Percentiles rank a stretch among this genome's conserved stretches.
These are phyloP conservation scores for Antheraea mylitta DNA, from an alignment of 1,140 invertebrate genomes.

Conservation along the genomic window DNA sequence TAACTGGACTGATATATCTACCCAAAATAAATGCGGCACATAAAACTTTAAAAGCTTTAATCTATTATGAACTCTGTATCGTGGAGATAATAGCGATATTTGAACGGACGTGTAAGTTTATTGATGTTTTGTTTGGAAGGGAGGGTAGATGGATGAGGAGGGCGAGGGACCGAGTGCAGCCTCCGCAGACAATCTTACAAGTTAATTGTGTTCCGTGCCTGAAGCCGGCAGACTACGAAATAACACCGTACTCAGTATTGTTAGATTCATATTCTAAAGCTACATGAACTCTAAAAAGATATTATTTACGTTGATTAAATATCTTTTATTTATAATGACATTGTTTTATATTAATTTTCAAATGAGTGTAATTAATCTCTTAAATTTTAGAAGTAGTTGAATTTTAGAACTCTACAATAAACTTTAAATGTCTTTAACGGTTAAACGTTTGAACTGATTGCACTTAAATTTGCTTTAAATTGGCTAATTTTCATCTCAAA, in stretches of 20 bases:
- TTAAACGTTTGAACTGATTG: too few relatives aligned
- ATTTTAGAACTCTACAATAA: too few relatives aligned
- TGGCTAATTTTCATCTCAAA: too few relatives aligned
- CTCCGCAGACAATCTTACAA: conserved; percentile 78
- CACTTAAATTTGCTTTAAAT: too few relatives aligned
- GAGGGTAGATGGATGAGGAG: conserved; percentile 66
- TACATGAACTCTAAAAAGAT: not conserved
- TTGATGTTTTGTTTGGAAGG: conserved; percentile 77
- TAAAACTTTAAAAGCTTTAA: conserved; percentile 60
- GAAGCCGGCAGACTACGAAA: conserved; percentile 69
- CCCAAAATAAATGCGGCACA: conserved; percentile 76
- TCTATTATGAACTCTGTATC: conserved; percentile 36
- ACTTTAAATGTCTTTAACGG: too few relatives aligned
- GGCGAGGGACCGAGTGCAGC: conserved; percentile 69
- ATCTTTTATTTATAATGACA: too few relatives aligned
- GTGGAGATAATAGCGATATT: conserved; percentile 35
- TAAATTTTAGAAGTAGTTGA: too few relatives aligned
- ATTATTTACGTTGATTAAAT: too few relatives aligned
- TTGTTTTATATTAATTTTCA: too few relatives aligned
- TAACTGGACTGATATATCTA: conserved; percentile 79
- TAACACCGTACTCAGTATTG: conserved; percentile 59
- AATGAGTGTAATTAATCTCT: too few relatives aligned
- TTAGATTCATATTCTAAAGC: not conserved
- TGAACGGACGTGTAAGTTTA: conserved; percentile 46
- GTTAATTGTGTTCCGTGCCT: conserved; percentile 78